phyloP scores from a whole-genome alignment of 1,140 invertebrate genomes.

The Acromyrmex echinatior region DNA sequence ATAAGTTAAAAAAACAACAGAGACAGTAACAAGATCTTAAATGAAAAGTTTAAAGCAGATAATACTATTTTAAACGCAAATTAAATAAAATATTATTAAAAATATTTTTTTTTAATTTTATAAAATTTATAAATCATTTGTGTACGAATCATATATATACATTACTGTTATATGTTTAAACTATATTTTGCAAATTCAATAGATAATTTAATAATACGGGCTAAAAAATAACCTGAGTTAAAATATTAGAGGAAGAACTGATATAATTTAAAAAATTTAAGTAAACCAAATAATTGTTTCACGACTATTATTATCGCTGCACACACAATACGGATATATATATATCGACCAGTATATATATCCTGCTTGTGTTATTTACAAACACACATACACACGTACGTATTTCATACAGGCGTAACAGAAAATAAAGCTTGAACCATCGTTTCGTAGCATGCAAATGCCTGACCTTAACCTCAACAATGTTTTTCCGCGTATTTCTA shows the following conservation, averaged over 20 bases:
- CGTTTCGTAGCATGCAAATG: conserved; percentile 44
- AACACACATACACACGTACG: neutral
- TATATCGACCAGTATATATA: conserved; percentile 20
- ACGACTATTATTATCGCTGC: neutral
- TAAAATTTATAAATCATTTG: neutral
- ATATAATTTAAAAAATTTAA: neutral
- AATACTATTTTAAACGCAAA: neutral
- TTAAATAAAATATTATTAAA: neutral
- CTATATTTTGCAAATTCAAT: neutral
- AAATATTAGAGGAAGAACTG: neutral
- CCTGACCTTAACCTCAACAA: conserved; percentile 44
- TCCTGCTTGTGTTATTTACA: neutral
- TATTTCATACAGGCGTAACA: neutral
- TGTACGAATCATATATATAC: neutral
- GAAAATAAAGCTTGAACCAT: conserved; percentile 37
- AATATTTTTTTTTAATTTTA: neutral
- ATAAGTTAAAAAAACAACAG: neutral
- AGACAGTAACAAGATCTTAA: neutral
- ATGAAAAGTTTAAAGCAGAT: neutral
- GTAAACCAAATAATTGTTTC: conserved; percentile 44
- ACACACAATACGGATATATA: neutral
- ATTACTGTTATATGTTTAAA: neutral
- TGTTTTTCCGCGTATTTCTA: conserved; percentile 46
- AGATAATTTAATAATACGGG: neutral
- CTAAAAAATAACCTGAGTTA: neutral